A percentile compares a stretch with the other conserved stretches of the same genome.
These are phyloP conservation scores for Limosa lapponica DNA, from an alignment of 2,797 vertebrate species.

Conservation along the genomic window DNA sequence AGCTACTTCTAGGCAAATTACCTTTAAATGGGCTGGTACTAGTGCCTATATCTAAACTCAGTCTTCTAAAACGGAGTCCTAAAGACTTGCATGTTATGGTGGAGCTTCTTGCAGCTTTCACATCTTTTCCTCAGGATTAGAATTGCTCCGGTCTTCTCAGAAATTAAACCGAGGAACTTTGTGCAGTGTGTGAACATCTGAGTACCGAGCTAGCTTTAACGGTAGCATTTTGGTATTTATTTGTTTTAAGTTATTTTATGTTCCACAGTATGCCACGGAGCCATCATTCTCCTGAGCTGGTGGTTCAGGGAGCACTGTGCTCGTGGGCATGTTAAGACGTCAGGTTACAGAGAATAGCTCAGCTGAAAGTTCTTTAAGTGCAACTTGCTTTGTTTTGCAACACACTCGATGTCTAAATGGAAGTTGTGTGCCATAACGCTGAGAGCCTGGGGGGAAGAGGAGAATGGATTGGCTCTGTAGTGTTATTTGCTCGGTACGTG, in stretches of 20 bases:
- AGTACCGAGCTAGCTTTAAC: rapidly evolving
- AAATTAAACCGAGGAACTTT: neutral
- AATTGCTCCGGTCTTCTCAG: neutral
- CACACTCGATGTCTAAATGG: neutral
- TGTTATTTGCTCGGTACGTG: neutral
- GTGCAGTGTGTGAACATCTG: rapidly evolving
- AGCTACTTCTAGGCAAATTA: neutral
- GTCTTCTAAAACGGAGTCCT: neutral
- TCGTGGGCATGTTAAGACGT: neutral
- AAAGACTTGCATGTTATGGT: rapidly evolving
- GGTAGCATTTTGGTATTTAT: rapidly evolving
- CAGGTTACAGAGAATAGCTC: neutral
- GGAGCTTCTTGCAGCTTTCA: neutral
- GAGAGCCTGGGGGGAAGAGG: neutral
- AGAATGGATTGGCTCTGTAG: neutral
- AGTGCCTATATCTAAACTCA: neutral
- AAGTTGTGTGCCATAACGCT: neutral
- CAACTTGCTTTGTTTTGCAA: neutral
- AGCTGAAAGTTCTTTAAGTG: neutral
- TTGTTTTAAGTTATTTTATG: neutral
- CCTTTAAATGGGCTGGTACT: neutral
- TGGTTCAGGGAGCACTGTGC: neutral
- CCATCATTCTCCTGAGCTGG: neutral
- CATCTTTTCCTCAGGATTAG: neutral
- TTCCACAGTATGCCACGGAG: neutral